Percentiles rank a stretch among this genome's conserved stretches.
These are phyloP conservation scores for Drosophila seguyi DNA, from an alignment of 1,140 invertebrate genomes.

Conservation along the genomic window DNA sequence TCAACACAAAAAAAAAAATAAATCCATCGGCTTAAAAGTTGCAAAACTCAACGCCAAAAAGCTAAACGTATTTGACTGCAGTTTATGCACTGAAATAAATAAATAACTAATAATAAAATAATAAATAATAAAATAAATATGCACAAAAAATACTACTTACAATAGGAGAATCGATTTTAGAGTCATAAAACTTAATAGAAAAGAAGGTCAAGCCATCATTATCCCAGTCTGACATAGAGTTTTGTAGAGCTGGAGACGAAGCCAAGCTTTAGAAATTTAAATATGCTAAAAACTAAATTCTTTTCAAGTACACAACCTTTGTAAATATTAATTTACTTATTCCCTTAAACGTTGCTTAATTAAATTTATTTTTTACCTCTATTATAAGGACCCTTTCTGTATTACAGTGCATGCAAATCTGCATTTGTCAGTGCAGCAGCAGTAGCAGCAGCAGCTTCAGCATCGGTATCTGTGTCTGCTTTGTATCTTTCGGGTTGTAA, in stretches of 20 bases:
- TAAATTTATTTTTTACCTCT: no score
- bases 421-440: constrained; percentile 43
- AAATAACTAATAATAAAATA: no score
- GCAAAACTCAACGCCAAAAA: constrained; percentile 37
- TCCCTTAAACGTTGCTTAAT: no score
- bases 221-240: not conserved
- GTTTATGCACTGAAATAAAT: constrained; percentile 4
- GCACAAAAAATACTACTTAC: no score
- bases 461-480: constrained; percentile 42
- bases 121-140: no score
- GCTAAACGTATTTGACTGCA: constrained; percentile 41
- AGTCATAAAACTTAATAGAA: no score
- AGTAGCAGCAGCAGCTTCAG: constrained; percentile 32
- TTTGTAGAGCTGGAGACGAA: no score
- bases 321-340: no score
- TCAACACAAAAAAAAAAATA: constrained; percentile 25
- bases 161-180: not conserved
- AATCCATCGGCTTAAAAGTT: constrained; percentile 62
- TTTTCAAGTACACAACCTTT: no score
- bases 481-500: constrained; percentile 51
- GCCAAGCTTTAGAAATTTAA: no score
- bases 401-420: constrained; percentile 36
- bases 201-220: no score
- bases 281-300: no score
- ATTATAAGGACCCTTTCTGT: not conserved